Evolutionary conservation across 2,113 vertebrate genomes (phyloP).

Genomic region (Callionymus lyra): DNA sequence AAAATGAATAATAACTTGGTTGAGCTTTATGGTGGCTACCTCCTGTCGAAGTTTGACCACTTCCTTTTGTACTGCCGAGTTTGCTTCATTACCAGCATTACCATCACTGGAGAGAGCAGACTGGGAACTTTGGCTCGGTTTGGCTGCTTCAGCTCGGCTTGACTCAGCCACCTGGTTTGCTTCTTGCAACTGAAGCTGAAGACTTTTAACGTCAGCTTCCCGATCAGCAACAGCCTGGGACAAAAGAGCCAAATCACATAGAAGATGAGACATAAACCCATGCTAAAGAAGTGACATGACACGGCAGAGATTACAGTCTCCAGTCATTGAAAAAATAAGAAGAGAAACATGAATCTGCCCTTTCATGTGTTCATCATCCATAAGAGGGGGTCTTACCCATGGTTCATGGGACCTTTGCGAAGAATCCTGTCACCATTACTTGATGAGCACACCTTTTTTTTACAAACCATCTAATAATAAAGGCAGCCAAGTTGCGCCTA

Average conservation of each 20-base stretch:
- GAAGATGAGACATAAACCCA: background rate
- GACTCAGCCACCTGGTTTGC: constrained; percentile 43
- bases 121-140: constrained; percentile 31
- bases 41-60: constrained; percentile 79
- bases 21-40: constrained; percentile 23
- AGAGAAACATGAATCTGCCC: too few relatives aligned
- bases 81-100: constrained; percentile 55
- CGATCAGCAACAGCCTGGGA: constrained; percentile 58
- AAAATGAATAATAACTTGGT: background rate
- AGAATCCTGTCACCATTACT: too few relatives aligned
- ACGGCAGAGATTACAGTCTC: too few relatives aligned
- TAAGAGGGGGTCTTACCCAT: too few relatives aligned
- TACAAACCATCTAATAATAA: too few relatives aligned
- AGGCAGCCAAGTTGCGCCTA: too few relatives aligned
- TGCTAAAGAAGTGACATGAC: too few relatives aligned
- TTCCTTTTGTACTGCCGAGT: constrained; percentile 71
- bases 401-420: too few relatives aligned
- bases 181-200: constrained; percentile 77
- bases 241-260: background rate
- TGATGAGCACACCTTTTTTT: too few relatives aligned
- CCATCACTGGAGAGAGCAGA: constrained; percentile 45
- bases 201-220: constrained; percentile 68
- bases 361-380: too few relatives aligned
- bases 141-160: constrained; percentile 38
- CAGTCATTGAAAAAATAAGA: too few relatives aligned